Evolutionary conservation across 1,140 invertebrate species (phyloP), one percentile per base, ranked within the genome.

Genomic region (Neodiprion fabricii): DNA sequence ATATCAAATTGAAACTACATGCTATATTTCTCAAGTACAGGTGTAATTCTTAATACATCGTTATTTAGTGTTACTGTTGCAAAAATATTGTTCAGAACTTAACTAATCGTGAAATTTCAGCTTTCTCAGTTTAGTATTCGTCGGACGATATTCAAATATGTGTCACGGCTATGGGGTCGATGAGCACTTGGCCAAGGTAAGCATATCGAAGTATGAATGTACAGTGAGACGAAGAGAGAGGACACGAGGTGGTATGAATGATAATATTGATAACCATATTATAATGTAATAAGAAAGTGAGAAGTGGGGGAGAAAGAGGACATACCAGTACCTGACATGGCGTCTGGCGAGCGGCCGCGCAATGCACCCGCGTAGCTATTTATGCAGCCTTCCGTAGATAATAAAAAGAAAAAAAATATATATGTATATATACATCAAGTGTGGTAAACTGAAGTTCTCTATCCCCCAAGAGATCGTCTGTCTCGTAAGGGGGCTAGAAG

Each of bases 351-450:
- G 80, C 90, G 90, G 86, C 93, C 93, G 89, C 92, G 92, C 88
- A 94, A 91, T 86, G 93, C 92, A 89, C 92, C 92, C 86, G 93
- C 93, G 91, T 94, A 94, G 90, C 92, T 93, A 92, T 92, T 92
- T 89, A 90, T 88, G 86, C 85, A 87, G 88, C 87, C 90, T 91
- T 87, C 84, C 82, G 84, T 83, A 82, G 85, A 83, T 82, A 88
- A 85, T 87, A 87, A 87, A 88, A 89, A 89, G 85, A 87, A 87
- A 87, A 85, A 61, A 61, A 85, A 86, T 40, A 40, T 40, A 40
- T 40, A 40, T 40, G 28, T 40, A 80, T 40, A 40, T 40, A 61
- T 61, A 86, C 83, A 84, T 87, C 85, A 88, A 86, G 83, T 85
- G 79, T 85, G 76, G 79, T 85, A 77, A 82, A 82, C 80, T 77